A percentile compares a stretch with the other conserved stretches of the same genome.
Evolutionary conservation across 2,797 vertebrate species (phyloP).

Genomic region (Bovichtus variegatus): DNA sequence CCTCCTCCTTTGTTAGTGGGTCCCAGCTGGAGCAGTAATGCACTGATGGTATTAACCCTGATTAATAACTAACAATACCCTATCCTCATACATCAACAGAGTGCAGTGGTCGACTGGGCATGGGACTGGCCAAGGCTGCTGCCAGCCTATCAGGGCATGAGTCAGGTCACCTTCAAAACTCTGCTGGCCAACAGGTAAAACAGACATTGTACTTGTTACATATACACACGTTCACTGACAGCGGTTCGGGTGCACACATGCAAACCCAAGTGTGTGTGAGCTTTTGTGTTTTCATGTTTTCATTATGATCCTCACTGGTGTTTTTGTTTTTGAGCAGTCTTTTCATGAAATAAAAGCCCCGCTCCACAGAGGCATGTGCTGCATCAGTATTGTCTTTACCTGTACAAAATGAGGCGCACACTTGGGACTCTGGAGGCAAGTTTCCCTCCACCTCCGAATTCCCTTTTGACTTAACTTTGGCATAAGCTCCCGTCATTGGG

Average conservation of each 20-base stretch:
- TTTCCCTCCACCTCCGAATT: slow-evolving; percentile 13
- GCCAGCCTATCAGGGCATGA: slow-evolving; percentile 88
- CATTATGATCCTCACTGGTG: slow-evolving; percentile 11
- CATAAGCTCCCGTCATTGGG: slow-evolving; percentile 30
- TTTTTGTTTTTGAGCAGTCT: slow-evolving; percentile 17
- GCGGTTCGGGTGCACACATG: neutral
- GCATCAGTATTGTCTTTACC: slow-evolving; percentile 29
- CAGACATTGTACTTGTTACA: slow-evolving; percentile 43
- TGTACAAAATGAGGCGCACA: slow-evolving; percentile 20
- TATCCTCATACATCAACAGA: slow-evolving; percentile 95
- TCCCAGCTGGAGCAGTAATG: slow-evolving; percentile 94
- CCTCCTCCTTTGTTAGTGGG: slow-evolving; percentile 91
- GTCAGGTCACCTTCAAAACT: slow-evolving; percentile 91
- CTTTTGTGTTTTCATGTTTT: slow-evolving; percentile 29
- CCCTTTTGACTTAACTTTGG: slow-evolving; percentile 28
- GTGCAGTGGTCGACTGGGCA: slow-evolving; percentile 87
- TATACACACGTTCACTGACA: neutral
- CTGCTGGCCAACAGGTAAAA: slow-evolving; percentile 96
- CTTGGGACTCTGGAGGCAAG: slow-evolving; percentile 16
- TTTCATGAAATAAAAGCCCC: slow-evolving; percentile 25
- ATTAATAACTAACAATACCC: slow-evolving; percentile 95
- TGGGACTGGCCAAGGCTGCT: slow-evolving; percentile 94
- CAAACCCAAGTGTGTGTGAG: neutral
- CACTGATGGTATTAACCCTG: slow-evolving; percentile 95
- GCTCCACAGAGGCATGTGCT: slow-evolving; percentile 4